Conservation (phyloP, 2,113 vertebrate species). For the Bos taurus region ARS-UCD2.0 NC_037333.1:20776001-20776500, state of each 20-base stretch:
- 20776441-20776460: neutral
- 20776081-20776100: slow-evolving; percentile 21
- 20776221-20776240: neutral
- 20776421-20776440: neutral
- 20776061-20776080: neutral
- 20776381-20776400: neutral
- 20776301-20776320: neutral
- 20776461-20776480: neutral
- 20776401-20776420: neutral
- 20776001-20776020: neutral
- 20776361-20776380: neutral
- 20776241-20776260: neutral
- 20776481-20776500: neutral
- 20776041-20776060: neutral
- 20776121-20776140: neutral
- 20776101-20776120: slow-evolving; percentile 35
- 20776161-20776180: neutral
- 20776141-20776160: neutral
- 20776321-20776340: neutral
- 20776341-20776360: neutral
- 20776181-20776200: neutral
- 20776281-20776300: neutral
- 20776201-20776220: neutral
- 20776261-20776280: neutral
- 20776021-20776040: neutral